phyloP scores from a whole-genome alignment of 2,113 vertebrate species.

The Microtus pennsylvanicus region DNA sequence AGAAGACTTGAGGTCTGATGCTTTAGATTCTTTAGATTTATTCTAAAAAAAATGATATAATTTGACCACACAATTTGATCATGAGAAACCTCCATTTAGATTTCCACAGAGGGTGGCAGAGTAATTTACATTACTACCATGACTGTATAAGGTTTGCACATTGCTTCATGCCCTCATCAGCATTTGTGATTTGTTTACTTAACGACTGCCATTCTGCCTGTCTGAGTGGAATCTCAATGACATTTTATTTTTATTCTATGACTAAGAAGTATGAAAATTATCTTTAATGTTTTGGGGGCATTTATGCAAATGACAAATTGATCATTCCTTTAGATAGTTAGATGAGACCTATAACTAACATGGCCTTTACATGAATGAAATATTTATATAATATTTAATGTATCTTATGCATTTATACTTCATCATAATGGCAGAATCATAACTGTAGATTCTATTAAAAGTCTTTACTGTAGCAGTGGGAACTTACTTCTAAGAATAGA shows the following conservation, averaged over 20 bases:
- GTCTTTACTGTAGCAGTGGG: neutral
- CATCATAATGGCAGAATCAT: neutral
- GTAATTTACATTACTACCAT: neutral
- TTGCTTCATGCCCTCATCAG: neutral
- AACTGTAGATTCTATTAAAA: neutral
- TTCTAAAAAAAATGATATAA: neutral
- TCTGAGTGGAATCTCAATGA: neutral
- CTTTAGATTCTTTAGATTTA: neutral
- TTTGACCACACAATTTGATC: neutral
- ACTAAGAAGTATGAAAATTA: neutral
- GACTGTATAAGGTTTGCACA: neutral
- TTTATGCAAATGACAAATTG: neutral
- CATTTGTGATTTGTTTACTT: neutral
- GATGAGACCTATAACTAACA: neutral
- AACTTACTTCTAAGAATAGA: neutral
- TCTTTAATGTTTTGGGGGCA: neutral
- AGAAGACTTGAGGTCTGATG: neutral
- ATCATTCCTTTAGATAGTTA: neutral
- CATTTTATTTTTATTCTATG: neutral
- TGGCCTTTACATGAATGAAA: neutral
- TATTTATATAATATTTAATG: neutral
- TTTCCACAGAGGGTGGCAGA: too few relatives aligned
- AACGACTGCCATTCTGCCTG: neutral
- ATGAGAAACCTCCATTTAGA: neutral
- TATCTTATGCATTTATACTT: neutral